Base-by-base conservation (phyloP, 2,113 vertebrate species). In the Onychostoma macrolepis region DNA sequence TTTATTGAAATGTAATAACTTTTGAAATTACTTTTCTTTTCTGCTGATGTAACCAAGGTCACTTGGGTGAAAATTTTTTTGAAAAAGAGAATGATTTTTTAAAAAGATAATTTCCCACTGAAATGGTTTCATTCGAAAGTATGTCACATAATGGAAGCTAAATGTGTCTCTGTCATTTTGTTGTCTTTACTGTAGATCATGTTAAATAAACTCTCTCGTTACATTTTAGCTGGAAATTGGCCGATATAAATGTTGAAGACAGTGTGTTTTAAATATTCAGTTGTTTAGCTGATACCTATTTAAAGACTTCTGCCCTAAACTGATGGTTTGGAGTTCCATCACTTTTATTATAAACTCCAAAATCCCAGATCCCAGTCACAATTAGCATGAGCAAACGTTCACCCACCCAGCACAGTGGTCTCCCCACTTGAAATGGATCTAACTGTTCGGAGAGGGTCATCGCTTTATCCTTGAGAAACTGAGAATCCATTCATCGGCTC, bases 391-490 rank as follows among this genome's bases (percentile, higher is more conserved):
- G 91, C 90, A 92, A 92, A 92, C 92, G 91, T 92, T 93, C 92
- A 92, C 91, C 89, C 90, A 93, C 91, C 86, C 77, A 91, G 86
- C 87, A 90, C 91, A 93, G 86, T 86, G 86, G 88, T 89, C 93
- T 93, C 88, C 88, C 92, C 71, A 85, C 92, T 91, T 93, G 94
- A 94, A 95, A 95, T 94, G 91, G 94, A 95, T 95, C 93, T 93
- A 94, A 94, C 91, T 90, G 91, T 91, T 92, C 65, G 89, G 90
- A 93, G 92, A 94, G 95, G 95, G 95, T 96, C 95, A 95, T 95
- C 92, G 88, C 93, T 95, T 95, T 94, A 94, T 96, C 95, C 95
- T 96, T 96, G 95, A 95, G 95, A 96, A 96, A 94, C 92, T 92
- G 94, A 95, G 94, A 95, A 95, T 95, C 93, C 93, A 94, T 94